Evolutionary conservation across 1,140 invertebrate species (phyloP).

Genomic region (Trinorchestia longiramus): DNA sequence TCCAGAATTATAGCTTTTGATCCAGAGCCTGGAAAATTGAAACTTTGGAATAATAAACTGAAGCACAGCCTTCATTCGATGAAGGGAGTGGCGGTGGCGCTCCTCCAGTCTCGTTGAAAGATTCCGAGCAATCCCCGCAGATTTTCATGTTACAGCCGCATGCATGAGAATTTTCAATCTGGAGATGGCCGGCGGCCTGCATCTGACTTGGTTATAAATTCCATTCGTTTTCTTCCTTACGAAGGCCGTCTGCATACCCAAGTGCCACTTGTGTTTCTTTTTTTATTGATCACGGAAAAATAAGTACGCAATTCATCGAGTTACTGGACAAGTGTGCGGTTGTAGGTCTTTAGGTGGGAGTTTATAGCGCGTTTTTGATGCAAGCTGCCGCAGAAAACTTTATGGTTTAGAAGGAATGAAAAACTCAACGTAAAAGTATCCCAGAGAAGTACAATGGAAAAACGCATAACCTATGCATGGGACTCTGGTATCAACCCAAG

Average conservation of each 20-base stretch:
- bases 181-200: background rate
- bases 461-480: too few relatives aligned
- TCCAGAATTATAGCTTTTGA: background rate
- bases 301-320: background rate
- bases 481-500: too few relatives aligned
- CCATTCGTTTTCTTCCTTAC: background rate
- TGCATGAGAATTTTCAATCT: constrained; percentile 30
- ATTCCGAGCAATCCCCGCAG: constrained; percentile 14
- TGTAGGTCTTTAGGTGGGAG: background rate
- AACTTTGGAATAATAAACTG: background rate
- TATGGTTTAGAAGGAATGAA: background rate
- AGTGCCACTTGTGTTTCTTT: background rate
- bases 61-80: background rate
- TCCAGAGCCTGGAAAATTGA: background rate
- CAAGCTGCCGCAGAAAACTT: background rate
- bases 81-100: background rate
- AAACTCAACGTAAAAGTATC: background rate
- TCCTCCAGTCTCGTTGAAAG: constrained; percentile 13
- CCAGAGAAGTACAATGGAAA: background rate
- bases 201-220: background rate
- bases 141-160: background rate
- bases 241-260: background rate
- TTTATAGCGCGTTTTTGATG: background rate
- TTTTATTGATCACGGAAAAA: background rate
- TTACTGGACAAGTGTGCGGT: background rate